Conservation (phyloP, 2,888 invertebrate species). For the Hirtodrosophila histrioides region DNA sequence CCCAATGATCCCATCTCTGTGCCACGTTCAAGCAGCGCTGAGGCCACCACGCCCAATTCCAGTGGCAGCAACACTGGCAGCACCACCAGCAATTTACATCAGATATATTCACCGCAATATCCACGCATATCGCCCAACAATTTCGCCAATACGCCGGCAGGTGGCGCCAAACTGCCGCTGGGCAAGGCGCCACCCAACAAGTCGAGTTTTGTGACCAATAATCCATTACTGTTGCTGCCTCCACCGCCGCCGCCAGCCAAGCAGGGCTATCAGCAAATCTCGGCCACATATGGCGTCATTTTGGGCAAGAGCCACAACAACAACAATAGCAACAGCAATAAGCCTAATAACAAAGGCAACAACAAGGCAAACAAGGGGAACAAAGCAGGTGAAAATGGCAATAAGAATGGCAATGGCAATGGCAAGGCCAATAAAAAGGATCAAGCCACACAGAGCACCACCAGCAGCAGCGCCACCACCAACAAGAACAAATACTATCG, state of each 20-base stretch:
- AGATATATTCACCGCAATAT: constrained; percentile 83
- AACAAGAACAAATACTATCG: constrained; percentile 82
- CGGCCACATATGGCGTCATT: constrained; percentile 80
- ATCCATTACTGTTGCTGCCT: constrained; percentile 55
- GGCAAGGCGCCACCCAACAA: constrained; percentile 74
- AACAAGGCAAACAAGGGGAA: constrained; percentile 51
- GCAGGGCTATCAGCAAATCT: constrained; percentile 81
- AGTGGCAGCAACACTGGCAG: constrained; percentile 59
- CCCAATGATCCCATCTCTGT: constrained; percentile 87
- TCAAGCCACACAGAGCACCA: constrained; percentile 36
- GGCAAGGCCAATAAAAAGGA: constrained; percentile 66
- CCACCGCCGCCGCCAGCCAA: constrained; percentile 54
- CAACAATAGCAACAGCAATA: constrained; percentile 43
- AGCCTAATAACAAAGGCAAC: constrained; percentile 52
- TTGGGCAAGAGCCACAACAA: constrained; percentile 68
- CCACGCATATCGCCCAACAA: constrained; percentile 82
- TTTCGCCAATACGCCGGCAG: constrained; percentile 65
- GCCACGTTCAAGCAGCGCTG: constrained; percentile 75
- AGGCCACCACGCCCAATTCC: constrained; percentile 81
- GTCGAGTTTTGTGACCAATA: constrained; percentile 70
- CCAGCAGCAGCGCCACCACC: constrained; percentile 19
- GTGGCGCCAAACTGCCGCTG: constrained; percentile 60
- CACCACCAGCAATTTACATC: constrained; percentile 81
- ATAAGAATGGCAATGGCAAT: constrained; percentile 46
- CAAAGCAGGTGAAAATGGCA: constrained; percentile 44